Evolutionary conservation across 2,888 invertebrate species (phyloP), one percentile per base, ranked within the genome.

Genomic region (Ennomos quercinarius): DNA sequence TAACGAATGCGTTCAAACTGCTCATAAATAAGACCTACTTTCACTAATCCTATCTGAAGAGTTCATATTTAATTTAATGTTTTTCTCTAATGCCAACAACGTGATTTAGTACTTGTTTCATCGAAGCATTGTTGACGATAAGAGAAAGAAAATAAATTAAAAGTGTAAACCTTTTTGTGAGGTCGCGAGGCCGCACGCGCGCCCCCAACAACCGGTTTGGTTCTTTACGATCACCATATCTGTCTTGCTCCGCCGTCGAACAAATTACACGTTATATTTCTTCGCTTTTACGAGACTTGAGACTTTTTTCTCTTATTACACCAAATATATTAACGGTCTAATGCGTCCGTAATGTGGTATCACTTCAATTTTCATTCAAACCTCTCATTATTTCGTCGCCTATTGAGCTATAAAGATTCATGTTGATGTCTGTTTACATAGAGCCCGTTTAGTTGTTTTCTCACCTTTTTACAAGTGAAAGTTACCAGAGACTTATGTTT

Each of bases 241-340:
- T 88, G 88, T 89, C 89, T 86, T 87, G 87, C 86, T 86, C 78
- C 83, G 85, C 87, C 86, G 84, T 86, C 83, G 85, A 87, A 91
- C 91, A 91, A 92, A 91, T 91, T 90, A 91, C 86, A 91, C 77
- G 87, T 89, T 89, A 91, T 91, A 91, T 90, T 90, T 91, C 90
- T 91, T 90, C 81, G 83, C 89, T 86, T 90, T 92, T 91, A 91
- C 86, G 89, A 91, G 89, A 89, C 86, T 80, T 77, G 68, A 74
- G 65, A 70, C 84, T 87, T 84, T 86, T 86, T 81, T 79, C 76
- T 81, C 76, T 82, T 81, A 81, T 84, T 83, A 76, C 77, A 72
- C 71, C 71, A 73, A 76, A 82, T 84, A 83, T 83, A 83, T 87
- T 85, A 85, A 80, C 81, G 74, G 71, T 80, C 82, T 87, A 87